Evolutionary conservation across 2,113 vertebrate genomes (phyloP).

Genomic region (Carassius gibelio): DNA sequence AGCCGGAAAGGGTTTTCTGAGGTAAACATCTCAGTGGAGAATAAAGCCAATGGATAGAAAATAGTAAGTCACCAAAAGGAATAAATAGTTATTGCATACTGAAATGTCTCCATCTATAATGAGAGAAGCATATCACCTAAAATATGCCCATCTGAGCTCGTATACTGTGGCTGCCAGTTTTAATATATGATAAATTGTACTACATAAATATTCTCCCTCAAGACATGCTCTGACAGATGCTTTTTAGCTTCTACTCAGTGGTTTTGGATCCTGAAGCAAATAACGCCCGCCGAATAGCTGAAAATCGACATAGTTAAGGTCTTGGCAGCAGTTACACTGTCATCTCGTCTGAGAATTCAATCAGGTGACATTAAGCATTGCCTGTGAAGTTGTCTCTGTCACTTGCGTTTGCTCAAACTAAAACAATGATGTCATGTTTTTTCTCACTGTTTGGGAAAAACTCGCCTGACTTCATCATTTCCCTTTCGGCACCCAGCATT

Average conservation of each 20-base stretch:
- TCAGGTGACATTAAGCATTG: slow-evolving; percentile 35
- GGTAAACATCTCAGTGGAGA: slow-evolving; percentile 27
- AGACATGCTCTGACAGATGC: slow-evolving; percentile 7
- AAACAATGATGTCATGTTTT: slow-evolving; percentile 62
- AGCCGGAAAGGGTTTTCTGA: not conserved
- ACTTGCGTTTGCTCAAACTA: slow-evolving; percentile 45
- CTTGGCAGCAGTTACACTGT: slow-evolving; percentile 29
- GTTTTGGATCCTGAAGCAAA: slow-evolving; percentile 26
- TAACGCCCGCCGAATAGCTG: not conserved
- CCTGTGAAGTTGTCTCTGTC: not conserved
- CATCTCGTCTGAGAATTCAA: slow-evolving; percentile 32
- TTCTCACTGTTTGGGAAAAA: slow-evolving; percentile 45
- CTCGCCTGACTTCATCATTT: slow-evolving; percentile 18
- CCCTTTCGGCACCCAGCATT: not conserved
- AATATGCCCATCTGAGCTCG: not conserved
- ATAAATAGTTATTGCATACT: slow-evolving; percentile 3
- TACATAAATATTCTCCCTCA: slow-evolving; percentile 4
- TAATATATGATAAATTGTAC: slow-evolving; percentile 14
- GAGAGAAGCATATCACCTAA: slow-evolving; percentile 10
- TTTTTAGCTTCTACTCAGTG: not conserved
- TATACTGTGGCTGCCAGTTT: slow-evolving; percentile 10
- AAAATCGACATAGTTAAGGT: slow-evolving; percentile 11
- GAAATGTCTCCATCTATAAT: not conserved
- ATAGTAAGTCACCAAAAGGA: slow-evolving; percentile 4
- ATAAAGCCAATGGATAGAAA: not conserved